Evolutionary conservation across 2,113 vertebrate species (phyloP).

Genomic region (Ciconia maguari): DNA sequence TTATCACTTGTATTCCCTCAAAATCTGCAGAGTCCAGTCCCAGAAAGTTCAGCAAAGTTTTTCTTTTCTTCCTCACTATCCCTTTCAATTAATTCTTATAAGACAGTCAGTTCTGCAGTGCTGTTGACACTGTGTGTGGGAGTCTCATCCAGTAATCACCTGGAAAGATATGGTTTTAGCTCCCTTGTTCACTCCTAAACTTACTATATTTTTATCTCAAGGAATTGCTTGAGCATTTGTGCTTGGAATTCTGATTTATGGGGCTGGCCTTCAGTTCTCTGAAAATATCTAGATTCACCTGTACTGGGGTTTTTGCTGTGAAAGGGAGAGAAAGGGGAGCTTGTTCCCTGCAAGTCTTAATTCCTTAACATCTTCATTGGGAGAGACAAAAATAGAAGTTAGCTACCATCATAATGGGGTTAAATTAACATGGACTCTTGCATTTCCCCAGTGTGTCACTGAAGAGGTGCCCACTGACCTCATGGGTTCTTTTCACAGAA

Average conservation of each 20-base stretch:
- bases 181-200: background rate
- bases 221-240: background rate
- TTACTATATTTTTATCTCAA: background rate
- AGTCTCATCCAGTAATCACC: background rate
- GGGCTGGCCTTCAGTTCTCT: background rate
- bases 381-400: background rate
- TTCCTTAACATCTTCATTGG: background rate
- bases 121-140: background rate
- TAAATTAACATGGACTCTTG: background rate
- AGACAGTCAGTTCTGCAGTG: background rate
- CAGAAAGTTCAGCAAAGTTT: background rate
- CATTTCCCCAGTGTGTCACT: background rate
- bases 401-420: background rate
- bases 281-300: background rate
- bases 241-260: background rate
- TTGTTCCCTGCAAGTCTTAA: background rate
- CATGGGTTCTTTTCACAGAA: background rate
- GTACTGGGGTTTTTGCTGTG: background rate
- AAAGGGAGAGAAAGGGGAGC: background rate
- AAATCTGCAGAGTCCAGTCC: background rate
- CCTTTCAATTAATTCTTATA: background rate
- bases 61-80: background rate
- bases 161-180: background rate
- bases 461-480: background rate
- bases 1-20: background rate